Evolutionary conservation across 1,140 invertebrate species (phyloP).

Genomic region (Popillia japonica): DNA sequence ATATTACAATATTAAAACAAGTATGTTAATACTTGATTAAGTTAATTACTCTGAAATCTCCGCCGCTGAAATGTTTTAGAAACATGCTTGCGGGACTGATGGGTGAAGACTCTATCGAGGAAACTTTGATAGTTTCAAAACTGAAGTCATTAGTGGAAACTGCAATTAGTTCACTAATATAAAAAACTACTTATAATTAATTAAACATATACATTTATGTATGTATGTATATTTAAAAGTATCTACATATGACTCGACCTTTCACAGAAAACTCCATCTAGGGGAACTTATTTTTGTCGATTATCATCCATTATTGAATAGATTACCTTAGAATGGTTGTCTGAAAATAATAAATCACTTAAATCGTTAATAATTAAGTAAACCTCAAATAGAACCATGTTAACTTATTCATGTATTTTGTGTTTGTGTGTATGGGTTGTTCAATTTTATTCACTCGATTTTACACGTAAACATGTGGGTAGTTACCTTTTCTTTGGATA

Average conservation of each 20-base stretch:
- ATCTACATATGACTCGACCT: neutral
- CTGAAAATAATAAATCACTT: conserved; percentile 12
- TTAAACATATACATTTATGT: no score
- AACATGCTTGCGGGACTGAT: neutral
- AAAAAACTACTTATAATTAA: no score
- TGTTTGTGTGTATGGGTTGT: neutral
- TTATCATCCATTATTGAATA: neutral
- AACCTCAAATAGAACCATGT: neutral
- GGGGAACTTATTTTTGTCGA: neutral
- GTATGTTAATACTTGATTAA: no score
- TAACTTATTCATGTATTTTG: neutral
- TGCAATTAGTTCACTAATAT: no score
- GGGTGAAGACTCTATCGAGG: neutral
- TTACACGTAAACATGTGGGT: no score
- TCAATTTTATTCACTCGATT: no score
- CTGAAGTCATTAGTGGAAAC: no score
- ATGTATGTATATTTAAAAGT: no score
- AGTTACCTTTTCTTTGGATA: no score
- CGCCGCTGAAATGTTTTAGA: neutral
- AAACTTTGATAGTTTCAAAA: no score
- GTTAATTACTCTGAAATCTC: conserved; percentile 10
- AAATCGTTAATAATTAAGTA: neutral
- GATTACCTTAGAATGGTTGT: neutral
- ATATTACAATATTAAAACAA: neutral
- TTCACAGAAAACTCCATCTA: neutral